Base-by-base conservation (phyloP, 2,113 vertebrate species). In the Seriola dumerili region DNA sequence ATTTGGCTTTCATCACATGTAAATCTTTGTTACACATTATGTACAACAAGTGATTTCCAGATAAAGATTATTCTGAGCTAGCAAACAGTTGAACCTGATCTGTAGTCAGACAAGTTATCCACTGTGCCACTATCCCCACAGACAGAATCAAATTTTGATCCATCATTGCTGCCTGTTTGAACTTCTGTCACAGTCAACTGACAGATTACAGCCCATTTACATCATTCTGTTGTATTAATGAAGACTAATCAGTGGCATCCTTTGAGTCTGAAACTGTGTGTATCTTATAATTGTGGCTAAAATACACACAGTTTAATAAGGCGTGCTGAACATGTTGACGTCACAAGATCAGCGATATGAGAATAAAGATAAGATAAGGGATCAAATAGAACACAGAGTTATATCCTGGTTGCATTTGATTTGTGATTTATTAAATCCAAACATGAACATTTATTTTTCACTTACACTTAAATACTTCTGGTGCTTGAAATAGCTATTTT, bases 241-340 rank as follows among this genome's bases (percentile, higher is more conserved):
- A 25, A 10, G 42, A 50, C 7, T 29, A 48, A 23, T 67, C 19
- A 68, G 13, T 25, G 21, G 21, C 10, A 17, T 3, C 46, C 46
- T 17, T 48, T 48, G 46, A 13, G 36, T 29, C 17, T 36, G 17
- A 57, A 6, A 48, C 8, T 77, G 8, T 36, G 12, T 57, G 25
- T 61, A 5, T 77, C 50, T 59, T 21, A 40, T 11, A 14, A 21
- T 7, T 38, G 14, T 46, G 7, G 62, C 46, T 23, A 19, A 46
- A 68, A 48, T 29, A 21, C 65, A 67, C 21, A 58, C 46, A 17
- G 19, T 46, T 66, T 23, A 44, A 58, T 19, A 77, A n/a, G 38
- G 32, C 19, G 46, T 71, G 13, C 17, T 11, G 10, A 54, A 66
- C 29, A 76, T 32, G 61, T 4, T 54, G 48, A 19, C 1, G 5